Conservation (phyloP, 2,113 vertebrate genomes). For the Galeopterus variegatus region DNA sequence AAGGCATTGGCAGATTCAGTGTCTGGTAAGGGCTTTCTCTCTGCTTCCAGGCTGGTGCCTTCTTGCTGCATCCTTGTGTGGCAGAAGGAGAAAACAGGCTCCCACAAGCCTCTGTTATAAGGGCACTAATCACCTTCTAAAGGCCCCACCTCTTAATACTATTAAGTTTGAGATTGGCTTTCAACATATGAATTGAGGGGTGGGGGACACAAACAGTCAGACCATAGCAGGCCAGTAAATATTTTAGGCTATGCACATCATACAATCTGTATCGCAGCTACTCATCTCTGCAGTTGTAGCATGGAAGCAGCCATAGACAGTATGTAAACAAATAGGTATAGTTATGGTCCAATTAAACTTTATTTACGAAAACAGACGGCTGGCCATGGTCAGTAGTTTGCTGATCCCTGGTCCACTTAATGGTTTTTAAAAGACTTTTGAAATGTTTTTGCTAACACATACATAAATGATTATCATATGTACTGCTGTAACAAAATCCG, state of each 20-base stretch:
- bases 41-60: background rate
- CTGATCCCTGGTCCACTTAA: background rate
- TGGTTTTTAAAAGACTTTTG: background rate
- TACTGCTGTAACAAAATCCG: background rate
- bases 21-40: background rate
- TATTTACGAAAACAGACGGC: background rate
- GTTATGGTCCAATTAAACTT: background rate
- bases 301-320: background rate
- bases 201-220: background rate
- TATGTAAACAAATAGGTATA: background rate
- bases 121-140: background rate
- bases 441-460: conserved; percentile 28
- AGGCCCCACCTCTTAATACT: background rate
- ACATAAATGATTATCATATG: conserved; percentile 10
- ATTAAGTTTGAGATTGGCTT: background rate
- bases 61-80: background rate
- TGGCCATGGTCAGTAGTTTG: background rate
- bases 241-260: conserved; percentile 1
- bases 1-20: background rate
- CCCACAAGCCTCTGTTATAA: background rate
- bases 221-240: background rate
- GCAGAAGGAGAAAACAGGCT: background rate
- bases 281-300: background rate
- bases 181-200: background rate
- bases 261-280: background rate